phyloP scores from a whole-genome alignment of 2,113 vertebrate species.

The Seriola aureovittata region DNA sequence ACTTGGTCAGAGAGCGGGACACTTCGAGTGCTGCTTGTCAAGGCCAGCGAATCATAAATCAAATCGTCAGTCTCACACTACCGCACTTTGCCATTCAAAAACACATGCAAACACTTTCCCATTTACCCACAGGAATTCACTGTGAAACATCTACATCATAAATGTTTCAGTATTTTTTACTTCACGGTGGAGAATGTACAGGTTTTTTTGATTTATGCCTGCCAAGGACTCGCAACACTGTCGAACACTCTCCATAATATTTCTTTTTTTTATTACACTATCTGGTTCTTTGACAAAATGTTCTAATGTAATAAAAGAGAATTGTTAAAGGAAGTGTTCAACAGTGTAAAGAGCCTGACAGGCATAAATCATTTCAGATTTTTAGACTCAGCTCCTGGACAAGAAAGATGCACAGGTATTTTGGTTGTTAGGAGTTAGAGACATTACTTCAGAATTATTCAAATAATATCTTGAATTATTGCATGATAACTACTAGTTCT shows the following conservation, averaged over 20 bases:
- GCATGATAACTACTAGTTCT: neutral
- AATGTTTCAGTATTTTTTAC: constrained; percentile 18
- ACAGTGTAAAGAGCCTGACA: neutral
- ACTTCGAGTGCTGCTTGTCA: constrained; percentile 2
- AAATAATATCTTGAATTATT: neutral
- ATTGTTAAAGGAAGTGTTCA: neutral
- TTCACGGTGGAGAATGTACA: neutral
- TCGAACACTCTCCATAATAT: neutral
- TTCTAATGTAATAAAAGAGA: constrained; percentile 1
- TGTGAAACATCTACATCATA: neutral
- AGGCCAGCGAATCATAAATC: constrained; percentile 23
- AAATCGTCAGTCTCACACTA: neutral
- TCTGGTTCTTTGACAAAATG: neutral
- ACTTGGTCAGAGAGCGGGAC: neutral
- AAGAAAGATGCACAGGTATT: neutral
- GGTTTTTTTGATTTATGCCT: constrained; percentile 9
- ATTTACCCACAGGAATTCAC: neutral
- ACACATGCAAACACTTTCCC: neutral
- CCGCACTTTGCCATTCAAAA: neutral
- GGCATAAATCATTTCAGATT: neutral
- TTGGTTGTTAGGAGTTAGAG: neutral
- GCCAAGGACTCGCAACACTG: neutral
- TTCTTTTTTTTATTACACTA: constrained; percentile 17
- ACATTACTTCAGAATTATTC: neutral
- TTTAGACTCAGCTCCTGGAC: neutral